Percentiles rank a stretch among this genome's conserved stretches.
These are phyloP conservation scores for Orientallactaga sibirica DNA, from an alignment of 2,797 vertebrate species.

Conservation along the genomic window DNA sequence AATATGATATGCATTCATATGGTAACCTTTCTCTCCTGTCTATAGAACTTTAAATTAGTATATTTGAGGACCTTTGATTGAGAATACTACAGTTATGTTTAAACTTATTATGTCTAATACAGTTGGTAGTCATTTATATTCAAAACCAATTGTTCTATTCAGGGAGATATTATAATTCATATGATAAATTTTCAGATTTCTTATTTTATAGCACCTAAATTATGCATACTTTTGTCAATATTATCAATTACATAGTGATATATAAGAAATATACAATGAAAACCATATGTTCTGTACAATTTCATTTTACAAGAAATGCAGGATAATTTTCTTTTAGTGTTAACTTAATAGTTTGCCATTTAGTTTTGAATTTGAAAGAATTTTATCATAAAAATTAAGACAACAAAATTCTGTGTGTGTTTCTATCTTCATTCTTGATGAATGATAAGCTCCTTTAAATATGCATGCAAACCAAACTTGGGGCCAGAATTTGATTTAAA, in stretches of 20 bases:
- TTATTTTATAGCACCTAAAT: conserved; percentile 64
- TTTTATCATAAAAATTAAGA: conserved; percentile 53
- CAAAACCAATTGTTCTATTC: conserved; percentile 53
- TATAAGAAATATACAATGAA: conserved; percentile 57
- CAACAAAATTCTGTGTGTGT: background rate
- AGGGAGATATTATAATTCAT: conserved; percentile 29
- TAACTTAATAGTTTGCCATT: conserved; percentile 37
- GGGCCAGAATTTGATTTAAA: background rate
- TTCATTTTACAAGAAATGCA: background rate
- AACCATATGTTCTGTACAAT: conserved; percentile 28
- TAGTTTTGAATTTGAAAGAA: conserved; percentile 42
- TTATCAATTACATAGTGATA: conserved; percentile 50
- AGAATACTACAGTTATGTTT: conserved; percentile 59
- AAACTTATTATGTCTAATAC: conserved; percentile 52
- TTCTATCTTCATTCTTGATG: background rate
- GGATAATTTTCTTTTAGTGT: conserved; percentile 34
- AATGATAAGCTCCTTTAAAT: conserved; percentile 5
- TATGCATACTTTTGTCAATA: conserved; percentile 59
- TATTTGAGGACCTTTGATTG: background rate
- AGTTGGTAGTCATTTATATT: conserved; percentile 30
- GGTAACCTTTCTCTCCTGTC: background rate
- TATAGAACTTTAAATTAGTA: conserved; percentile 32
- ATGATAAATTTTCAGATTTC: conserved; percentile 65
- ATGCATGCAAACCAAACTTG: background rate
- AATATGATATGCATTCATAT: conserved; percentile 18